These are phyloP conservation scores for Dusona sp. DNA, from an alignment of 2,888 invertebrate genomes.

Conservation along the genomic window DNA sequence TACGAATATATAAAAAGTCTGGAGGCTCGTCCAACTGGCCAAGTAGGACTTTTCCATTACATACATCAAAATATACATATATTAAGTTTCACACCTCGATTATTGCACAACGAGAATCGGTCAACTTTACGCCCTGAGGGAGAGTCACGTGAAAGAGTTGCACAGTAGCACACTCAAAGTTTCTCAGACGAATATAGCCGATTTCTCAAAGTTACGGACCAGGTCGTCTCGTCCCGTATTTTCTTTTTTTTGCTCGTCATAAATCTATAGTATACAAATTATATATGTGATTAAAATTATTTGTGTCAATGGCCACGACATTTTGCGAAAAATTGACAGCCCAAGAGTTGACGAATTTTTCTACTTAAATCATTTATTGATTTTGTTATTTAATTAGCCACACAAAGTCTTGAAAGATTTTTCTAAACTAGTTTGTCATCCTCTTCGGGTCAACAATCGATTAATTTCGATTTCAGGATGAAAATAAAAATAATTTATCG, in stretches of 20 bases:
- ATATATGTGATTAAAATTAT: not conserved
- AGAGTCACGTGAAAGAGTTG: constrained; percentile 43
- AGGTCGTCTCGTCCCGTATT: not conserved
- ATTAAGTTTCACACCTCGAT: constrained; percentile 36
- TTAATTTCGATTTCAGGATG: not conserved
- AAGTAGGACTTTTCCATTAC: not conserved
- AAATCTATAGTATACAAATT: not conserved
- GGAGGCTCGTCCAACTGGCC: not conserved
- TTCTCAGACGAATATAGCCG: constrained; percentile 27
- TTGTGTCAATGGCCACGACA: constrained; percentile 40
- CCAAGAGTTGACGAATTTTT: constrained; percentile 40
- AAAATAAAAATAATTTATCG: not conserved
- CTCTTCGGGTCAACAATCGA: not conserved
- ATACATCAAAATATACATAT: constrained; percentile 11
- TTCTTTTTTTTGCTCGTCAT: not conserved
- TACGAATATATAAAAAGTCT: not conserved
- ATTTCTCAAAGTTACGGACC: constrained; percentile 34
- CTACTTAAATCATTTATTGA: constrained; percentile 40
- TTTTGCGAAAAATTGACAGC: constrained; percentile 47
- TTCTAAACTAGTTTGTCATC: not conserved
- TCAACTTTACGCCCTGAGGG: constrained; percentile 49
- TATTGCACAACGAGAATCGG: constrained; percentile 58
- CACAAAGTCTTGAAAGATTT: not conserved
- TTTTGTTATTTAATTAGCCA: constrained; percentile 28
- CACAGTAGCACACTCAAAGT: constrained; percentile 51